A percentile compares a stretch with the other conserved stretches of the same genome.
These are phyloP conservation scores for Caenorhabditis zanzibari DNA, from an alignment of 2,888 invertebrate genomes.

Conservation along the genomic window DNA sequence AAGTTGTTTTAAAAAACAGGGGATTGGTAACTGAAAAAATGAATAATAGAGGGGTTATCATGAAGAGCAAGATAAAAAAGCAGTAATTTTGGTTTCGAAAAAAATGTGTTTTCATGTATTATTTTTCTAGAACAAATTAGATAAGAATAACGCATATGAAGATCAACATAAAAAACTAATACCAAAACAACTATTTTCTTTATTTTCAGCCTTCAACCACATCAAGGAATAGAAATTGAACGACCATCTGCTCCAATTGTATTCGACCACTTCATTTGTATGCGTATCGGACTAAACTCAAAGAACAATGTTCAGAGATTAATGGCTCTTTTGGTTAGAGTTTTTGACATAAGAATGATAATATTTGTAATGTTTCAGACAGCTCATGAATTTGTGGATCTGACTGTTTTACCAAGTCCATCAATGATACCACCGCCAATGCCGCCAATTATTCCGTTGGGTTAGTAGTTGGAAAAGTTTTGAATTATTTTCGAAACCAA, in stretches of 20 bases:
- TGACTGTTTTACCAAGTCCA: constrained; percentile 69
- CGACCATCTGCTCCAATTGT: constrained; percentile 65
- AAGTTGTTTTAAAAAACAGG: background rate
- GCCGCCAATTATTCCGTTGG: constrained; percentile 47
- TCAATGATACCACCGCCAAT: constrained; percentile 58
- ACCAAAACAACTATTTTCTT: too few species aligned
- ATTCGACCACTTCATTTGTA: constrained; percentile 73
- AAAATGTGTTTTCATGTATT: too few species aligned
- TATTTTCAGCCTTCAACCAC: background rate
- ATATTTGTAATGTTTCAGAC: constrained; percentile 40
- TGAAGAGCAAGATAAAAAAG: too few species aligned
- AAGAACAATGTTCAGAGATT: constrained; percentile 72
- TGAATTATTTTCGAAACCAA: too few species aligned
- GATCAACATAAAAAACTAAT: background rate
- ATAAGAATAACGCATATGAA: background rate
- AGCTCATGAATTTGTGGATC: constrained; percentile 72
- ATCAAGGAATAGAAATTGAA: constrained; percentile 24
- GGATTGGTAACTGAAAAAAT: background rate
- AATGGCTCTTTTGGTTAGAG: constrained; percentile 69
- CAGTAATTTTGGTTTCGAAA: too few species aligned
- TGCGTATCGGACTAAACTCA: constrained; percentile 72
- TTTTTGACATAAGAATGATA: background rate
- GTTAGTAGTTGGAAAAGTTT: constrained; percentile 16
- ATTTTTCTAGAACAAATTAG: too few species aligned
- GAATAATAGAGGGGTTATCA: too few species aligned